Evolutionary conservation across 2,888 invertebrate genomes (phyloP).

Genomic region (Catocala fraxini): DNA sequence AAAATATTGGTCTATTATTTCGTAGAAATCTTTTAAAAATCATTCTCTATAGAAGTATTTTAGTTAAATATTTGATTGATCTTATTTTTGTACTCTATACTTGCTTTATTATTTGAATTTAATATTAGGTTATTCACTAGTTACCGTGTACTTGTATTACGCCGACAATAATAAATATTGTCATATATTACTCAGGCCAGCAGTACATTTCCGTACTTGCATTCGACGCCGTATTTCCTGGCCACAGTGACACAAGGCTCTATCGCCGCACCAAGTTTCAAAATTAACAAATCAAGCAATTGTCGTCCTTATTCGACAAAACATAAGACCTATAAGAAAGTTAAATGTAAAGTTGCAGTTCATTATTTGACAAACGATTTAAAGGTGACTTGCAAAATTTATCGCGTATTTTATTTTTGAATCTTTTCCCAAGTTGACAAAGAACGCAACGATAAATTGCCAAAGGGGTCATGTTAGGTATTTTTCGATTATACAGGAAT

Average conservation of each 20-base stretch:
- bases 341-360: constrained; percentile 54
- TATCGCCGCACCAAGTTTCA: constrained; percentile 44
- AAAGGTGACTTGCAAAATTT: constrained; percentile 79
- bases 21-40: no score
- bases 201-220: constrained; percentile 70
- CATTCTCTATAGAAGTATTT: no score
- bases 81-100: no score
- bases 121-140: no score
- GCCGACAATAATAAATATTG: constrained; percentile 24
- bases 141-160: no score
- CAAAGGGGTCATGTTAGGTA: constrained; percentile 63
- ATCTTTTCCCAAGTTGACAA: constrained; percentile 73
- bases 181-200: constrained; percentile 62
- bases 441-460: constrained; percentile 74
- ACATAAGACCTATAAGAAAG: constrained; percentile 29
- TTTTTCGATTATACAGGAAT: constrained; percentile 63
- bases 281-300: constrained; percentile 28
- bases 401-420: constrained; percentile 75
- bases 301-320: constrained; percentile 37
- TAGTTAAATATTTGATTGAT: no score
- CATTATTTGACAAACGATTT: constrained; percentile 80
- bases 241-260: constrained; percentile 67
- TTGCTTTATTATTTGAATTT: no score
- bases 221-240: constrained; percentile 71
- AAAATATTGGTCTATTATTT: no score